These are phyloP conservation scores for Lepisosteus osseus DNA, from an alignment of 2,113 vertebrate genomes.

Conservation along the genomic window DNA sequence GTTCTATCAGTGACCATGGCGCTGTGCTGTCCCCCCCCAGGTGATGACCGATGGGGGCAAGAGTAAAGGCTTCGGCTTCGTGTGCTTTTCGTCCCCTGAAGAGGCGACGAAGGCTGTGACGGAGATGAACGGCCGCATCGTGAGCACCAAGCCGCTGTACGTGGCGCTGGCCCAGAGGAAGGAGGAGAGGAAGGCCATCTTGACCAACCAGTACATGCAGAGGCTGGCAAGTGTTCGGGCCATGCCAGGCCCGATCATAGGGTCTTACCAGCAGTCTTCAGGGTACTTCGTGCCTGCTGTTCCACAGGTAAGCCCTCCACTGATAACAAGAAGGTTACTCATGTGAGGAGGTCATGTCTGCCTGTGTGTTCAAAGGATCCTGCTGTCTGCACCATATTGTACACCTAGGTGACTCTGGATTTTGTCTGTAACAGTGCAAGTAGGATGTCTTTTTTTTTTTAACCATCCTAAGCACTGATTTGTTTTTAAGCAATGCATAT, in stretches of 20 bases:
- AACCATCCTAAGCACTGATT: no score
- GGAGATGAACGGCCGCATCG: constrained; percentile 91
- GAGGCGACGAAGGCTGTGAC: constrained; percentile 96
- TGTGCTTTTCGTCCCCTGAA: constrained; percentile 96
- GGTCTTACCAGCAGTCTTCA: constrained; percentile 76
- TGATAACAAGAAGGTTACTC: no score
- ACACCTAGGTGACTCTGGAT: neutral
- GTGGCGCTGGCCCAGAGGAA: constrained; percentile 91
- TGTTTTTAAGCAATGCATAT: no score
- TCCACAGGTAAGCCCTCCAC: constrained; percentile 72
- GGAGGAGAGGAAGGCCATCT: constrained; percentile 91
- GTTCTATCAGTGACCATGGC: no score
- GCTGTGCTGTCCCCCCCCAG: constrained; percentile 50
- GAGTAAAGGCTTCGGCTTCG: constrained; percentile 97
- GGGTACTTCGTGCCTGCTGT: constrained; percentile 82
- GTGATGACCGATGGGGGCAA: constrained; percentile 93
- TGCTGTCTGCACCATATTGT: neutral
- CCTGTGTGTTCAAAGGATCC: neutral
- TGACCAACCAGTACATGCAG: constrained; percentile 95
- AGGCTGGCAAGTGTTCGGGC: constrained; percentile 77
- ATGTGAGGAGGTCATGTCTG: neutral
- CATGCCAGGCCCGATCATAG: constrained; percentile 72
- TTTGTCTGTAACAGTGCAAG: neutral
- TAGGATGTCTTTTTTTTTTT: no score
- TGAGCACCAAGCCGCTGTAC: constrained; percentile 91